Conservation (phyloP, 2,888 invertebrate species). For the Craniophora ligustri region DNA sequence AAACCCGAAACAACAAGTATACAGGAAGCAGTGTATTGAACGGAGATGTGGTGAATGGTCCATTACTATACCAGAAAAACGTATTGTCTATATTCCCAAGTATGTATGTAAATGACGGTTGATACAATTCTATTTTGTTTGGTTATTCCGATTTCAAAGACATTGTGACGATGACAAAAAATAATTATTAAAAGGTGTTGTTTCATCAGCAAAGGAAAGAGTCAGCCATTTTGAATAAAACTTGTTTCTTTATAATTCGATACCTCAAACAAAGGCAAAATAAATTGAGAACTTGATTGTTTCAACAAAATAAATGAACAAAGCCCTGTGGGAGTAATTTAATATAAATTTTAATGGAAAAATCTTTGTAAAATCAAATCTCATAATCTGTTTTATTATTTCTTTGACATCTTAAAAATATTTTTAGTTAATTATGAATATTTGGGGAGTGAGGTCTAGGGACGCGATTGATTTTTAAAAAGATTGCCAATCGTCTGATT, state of each 20-base stretch:
- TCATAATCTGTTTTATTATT: background rate
- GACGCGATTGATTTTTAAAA: too few relatives aligned
- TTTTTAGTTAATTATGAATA: background rate
- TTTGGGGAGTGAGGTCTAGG: too few relatives aligned
- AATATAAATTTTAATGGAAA: conserved; percentile 15
- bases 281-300: conserved; percentile 33
- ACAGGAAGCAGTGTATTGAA: too few relatives aligned
- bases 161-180: conserved; percentile 3
- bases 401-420: background rate
- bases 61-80: too few relatives aligned
- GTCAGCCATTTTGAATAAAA: conserved; percentile 1
- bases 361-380: background rate
- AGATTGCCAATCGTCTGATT: too few relatives aligned
- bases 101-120: too few relatives aligned
- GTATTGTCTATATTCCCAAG: too few relatives aligned
- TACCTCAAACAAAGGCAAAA: conserved; percentile 9
- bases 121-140: conserved; percentile 2
- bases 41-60: too few relatives aligned
- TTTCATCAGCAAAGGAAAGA: conserved; percentile 6
- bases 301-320: conserved; percentile 21
- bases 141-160: conserved; percentile 11
- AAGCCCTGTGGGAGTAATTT: conserved; percentile 4
- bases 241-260: conserved; percentile 10
- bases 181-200: background rate
- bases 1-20: too few relatives aligned